phyloP scores from a whole-genome alignment of 2,113 vertebrate genomes.

The Gobio gobio region DNA sequence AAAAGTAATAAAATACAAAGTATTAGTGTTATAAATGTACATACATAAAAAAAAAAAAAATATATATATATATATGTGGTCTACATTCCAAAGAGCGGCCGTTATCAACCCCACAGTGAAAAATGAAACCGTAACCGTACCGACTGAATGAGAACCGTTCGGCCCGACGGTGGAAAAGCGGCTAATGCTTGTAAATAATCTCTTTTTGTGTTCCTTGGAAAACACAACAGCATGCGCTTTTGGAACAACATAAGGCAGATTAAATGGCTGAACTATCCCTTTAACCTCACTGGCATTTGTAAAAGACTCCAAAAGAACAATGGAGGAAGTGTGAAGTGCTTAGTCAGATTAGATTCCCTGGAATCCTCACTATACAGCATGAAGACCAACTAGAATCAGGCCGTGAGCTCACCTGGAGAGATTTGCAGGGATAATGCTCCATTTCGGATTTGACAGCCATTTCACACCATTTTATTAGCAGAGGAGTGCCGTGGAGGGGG shows the following conservation, averaged over 20 bases:
- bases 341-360: background rate
- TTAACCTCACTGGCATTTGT: constrained; percentile 44
- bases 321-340: constrained; percentile 15
- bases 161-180: too few relatives aligned
- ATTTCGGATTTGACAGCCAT: constrained; percentile 12
- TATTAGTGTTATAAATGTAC: too few relatives aligned
- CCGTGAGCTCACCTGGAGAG: constrained; percentile 13
- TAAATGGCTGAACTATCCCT: background rate
- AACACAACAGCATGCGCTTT: background rate
- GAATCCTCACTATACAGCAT: background rate
- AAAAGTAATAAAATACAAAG: too few relatives aligned
- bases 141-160: too few relatives aligned
- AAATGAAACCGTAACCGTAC: too few relatives aligned
- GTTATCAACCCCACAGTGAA: too few relatives aligned
- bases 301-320: background rate
- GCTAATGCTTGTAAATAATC: background rate
- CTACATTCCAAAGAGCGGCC: too few relatives aligned
- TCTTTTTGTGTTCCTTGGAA: background rate
- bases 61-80: too few relatives aligned
- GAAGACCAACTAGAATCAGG: background rate
- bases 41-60: too few relatives aligned
- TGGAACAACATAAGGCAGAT: too few relatives aligned
- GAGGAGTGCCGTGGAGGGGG: background rate
- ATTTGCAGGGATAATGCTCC: constrained; percentile 8
- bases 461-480: constrained; percentile 15